Conservation (phyloP, 2,888 invertebrate species). For the Shargacucullia verbasci region DNA sequence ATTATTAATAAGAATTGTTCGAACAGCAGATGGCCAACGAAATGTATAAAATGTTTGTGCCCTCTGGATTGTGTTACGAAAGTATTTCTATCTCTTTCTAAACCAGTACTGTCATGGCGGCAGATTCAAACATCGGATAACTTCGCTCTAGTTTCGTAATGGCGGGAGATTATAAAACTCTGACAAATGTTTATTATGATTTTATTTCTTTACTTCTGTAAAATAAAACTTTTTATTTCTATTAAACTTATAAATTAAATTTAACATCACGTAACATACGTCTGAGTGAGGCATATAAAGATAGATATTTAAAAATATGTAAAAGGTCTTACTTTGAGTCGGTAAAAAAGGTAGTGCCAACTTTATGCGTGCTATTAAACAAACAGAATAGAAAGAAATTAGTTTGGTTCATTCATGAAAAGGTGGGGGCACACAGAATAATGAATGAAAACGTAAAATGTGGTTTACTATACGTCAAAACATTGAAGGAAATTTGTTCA, state of each 20-base stretch:
- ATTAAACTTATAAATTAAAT: background rate
- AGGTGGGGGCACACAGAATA: conserved; percentile 39
- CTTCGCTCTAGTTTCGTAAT: conserved; percentile 61
- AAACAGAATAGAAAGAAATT: conserved; percentile 52
- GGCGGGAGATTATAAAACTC: conserved; percentile 74
- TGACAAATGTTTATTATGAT: conserved; percentile 32
- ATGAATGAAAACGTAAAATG: conserved; percentile 49
- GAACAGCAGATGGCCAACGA: conserved; percentile 12
- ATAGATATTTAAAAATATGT: background rate
- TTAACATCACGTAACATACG: background rate
- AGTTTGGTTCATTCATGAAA: conserved; percentile 49
- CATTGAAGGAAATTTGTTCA: conserved; percentile 10
- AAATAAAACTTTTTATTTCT: background rate
- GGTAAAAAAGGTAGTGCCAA: conserved; percentile 49
- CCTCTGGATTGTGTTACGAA: conserved; percentile 52
- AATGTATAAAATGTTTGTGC: conserved; percentile 47
- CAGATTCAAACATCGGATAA: conserved; percentile 71
- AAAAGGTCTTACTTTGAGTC: background rate
- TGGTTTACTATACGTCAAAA: conserved; percentile 44
- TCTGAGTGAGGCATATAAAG: background rate
- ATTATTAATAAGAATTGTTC: too few species aligned
- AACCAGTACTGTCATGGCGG: conserved; percentile 65
- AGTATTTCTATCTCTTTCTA: conserved; percentile 72
- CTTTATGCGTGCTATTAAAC: conserved; percentile 38
- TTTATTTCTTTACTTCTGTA: conserved; percentile 1